phyloP scores from a whole-genome alignment of 2,888 invertebrate species.

The Aricia artaxerxes region DNA sequence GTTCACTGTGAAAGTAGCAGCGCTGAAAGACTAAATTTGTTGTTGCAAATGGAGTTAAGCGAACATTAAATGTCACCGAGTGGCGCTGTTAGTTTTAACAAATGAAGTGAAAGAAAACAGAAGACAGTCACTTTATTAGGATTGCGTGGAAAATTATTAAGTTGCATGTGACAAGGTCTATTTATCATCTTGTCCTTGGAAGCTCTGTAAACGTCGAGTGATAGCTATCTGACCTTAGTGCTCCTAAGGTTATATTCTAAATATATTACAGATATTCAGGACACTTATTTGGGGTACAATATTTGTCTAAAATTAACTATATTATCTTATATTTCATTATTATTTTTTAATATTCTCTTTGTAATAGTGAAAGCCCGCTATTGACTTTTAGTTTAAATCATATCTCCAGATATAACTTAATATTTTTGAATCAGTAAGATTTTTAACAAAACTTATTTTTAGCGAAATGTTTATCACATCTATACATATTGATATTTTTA shows the following conservation, averaged over 20 bases:
- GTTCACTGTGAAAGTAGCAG: no score
- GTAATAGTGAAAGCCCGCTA: no score
- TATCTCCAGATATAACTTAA: no score
- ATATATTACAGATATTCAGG: background rate
- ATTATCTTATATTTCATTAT: no score
- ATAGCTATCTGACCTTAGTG: slow-evolving; percentile 18
- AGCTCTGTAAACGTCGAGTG: background rate
- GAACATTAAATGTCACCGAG: background rate
- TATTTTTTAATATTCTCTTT: no score
- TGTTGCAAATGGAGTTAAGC: background rate
- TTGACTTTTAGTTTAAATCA: no score
- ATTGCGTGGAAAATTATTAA: background rate
- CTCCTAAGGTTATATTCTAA: slow-evolving; percentile 8
- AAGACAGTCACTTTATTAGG: background rate
- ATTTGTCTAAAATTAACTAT: background rate
- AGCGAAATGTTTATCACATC: no score
- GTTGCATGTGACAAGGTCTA: slow-evolving; percentile 8
- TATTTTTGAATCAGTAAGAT: background rate
- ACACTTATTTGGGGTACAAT: background rate
- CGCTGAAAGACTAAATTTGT: no score
- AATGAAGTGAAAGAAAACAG: background rate
- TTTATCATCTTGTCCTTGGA: slow-evolving; percentile 22
- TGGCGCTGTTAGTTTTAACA: background rate
- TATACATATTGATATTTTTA: background rate
- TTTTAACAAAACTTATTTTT: background rate